Base-by-base conservation (phyloP, 2,888 invertebrate genomes). In the Monochamus alternatus region DNA sequence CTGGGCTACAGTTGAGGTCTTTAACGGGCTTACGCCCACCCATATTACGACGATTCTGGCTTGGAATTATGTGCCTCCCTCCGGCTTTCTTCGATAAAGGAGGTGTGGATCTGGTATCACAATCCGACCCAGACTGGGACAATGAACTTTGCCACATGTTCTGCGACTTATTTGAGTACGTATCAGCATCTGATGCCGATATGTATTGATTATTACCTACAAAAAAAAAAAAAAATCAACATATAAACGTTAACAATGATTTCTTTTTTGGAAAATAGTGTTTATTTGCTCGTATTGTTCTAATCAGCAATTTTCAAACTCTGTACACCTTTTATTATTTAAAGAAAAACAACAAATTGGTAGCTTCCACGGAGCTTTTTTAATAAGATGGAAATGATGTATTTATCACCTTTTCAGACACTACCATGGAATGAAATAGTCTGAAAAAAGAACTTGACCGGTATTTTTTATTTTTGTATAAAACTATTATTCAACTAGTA, bases 21-120 rank as follows among this genome's bases (percentile, higher is more conserved):
- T 94, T 94, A 75, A 91, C 92, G 14, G 97, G 96, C 81, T 96
- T 91, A 9, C 96, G 91, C 70, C 97, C 97, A 75, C 97, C 97
- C 92, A 95, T 95, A 88, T 95, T 96, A 84, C 95, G 92, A 74
- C 94, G 90, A 65, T 92, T 91, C n/a, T 78, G 78, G 43, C 80
- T 79, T 73, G 79, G 66, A 72, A 63, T 82, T 44, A 81, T 81
- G 66, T 83, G 81, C 63, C 78, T 75, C 65, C 74, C 66, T 66
- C 75, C 81, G 52, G 75, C 82, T 79, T 82, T 85, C 64, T 81
- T 80, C 65, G 85, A 84, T 60, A 86, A 80, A 12, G 86, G 86
- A 58, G 88, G 87, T 64, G 87, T 87, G 31, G 87, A 87, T 72
- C 86, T 83, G 32, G 87, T 87, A 75, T 86, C 88, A 77, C 86